phyloP scores from a whole-genome alignment of 2,797 vertebrate genomes.

The Manis javanica region DNA sequence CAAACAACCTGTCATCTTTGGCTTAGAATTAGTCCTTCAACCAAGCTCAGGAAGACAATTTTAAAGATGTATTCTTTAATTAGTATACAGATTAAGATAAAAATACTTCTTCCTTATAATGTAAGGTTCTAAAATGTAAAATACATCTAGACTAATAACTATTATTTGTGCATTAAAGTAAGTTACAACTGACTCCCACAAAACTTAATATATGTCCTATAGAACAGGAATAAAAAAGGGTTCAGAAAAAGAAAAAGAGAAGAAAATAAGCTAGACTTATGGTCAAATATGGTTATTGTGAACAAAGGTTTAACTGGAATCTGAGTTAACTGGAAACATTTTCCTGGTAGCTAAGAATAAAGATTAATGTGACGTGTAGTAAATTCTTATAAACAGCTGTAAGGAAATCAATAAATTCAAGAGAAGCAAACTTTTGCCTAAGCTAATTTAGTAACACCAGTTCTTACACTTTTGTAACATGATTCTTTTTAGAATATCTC shows the following conservation, averaged over 20 bases:
- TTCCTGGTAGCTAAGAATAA: conserved; percentile 6
- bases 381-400: conserved; percentile 39
- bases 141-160: neutral
- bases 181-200: neutral
- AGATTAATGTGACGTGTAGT: neutral
- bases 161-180: neutral
- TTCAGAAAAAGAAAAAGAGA: neutral
- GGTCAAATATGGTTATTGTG: neutral
- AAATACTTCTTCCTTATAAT: conserved; percentile 4
- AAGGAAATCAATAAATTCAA: conserved; percentile 50
- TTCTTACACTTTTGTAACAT: neutral
- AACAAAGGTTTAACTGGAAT: conserved; percentile 1
- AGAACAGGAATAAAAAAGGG: neutral
- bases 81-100: conserved; percentile 4
- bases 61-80: conserved; percentile 8
- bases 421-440: conserved; percentile 39
- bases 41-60: neutral
- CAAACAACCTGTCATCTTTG: neutral
- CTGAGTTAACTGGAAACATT: neutral
- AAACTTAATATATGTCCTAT: neutral
- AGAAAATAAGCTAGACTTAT: conserved; percentile 27
- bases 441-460: neutral
- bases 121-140: conserved; percentile 45
- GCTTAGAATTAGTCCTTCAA: neutral
- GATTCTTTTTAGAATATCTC: conserved; percentile 21